Evolutionary conservation across 2,888 invertebrate genomes (phyloP).

Genomic region (Ichneumoninae sp.): DNA sequence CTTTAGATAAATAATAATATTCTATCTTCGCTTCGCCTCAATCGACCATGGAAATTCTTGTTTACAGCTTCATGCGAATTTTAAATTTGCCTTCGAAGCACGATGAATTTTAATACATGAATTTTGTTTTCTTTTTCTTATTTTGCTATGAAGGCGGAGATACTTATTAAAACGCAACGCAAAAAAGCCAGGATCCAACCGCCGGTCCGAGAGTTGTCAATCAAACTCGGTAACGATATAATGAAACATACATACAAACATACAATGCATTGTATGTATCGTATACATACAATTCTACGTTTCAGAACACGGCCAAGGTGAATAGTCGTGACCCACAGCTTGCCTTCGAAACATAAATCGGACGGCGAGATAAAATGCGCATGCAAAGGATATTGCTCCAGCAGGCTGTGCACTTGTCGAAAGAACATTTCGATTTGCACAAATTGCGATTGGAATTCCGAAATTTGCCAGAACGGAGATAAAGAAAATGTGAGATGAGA

Average conservation of each 20-base stretch:
- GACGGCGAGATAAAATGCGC: slow-evolving; percentile 86
- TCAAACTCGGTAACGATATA: not conserved
- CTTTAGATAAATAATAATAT: not conserved
- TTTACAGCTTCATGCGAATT: not conserved
- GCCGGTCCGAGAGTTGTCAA: not conserved
- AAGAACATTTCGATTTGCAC: slow-evolving; percentile 85
- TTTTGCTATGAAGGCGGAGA: not conserved
- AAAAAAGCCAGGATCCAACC: slow-evolving; percentile 24
- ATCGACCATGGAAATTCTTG: not conserved
- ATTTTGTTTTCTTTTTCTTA: not conserved
- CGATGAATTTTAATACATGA: not conserved
- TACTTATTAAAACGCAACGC: not conserved
- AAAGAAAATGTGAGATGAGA: slow-evolving; percentile 68
- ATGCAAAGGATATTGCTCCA: slow-evolving; percentile 87
- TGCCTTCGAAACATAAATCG: slow-evolving; percentile 82
- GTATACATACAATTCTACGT: not conserved
- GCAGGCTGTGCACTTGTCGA: slow-evolving; percentile 87
- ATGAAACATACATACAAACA: not conserved
- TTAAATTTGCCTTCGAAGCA: not conserved
- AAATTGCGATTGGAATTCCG: slow-evolving; percentile 86
- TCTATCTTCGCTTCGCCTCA: no score
- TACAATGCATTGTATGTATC: no score
- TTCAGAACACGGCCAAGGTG: slow-evolving; percentile 69
- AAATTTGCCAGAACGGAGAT: slow-evolving; percentile 83
- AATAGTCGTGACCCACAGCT: slow-evolving; percentile 55